Percentiles rank a stretch among this genome's conserved stretches.
Conservation (phyloP, 2,797 vertebrate species). For the Cryptoblepharus egeriae region DNA sequence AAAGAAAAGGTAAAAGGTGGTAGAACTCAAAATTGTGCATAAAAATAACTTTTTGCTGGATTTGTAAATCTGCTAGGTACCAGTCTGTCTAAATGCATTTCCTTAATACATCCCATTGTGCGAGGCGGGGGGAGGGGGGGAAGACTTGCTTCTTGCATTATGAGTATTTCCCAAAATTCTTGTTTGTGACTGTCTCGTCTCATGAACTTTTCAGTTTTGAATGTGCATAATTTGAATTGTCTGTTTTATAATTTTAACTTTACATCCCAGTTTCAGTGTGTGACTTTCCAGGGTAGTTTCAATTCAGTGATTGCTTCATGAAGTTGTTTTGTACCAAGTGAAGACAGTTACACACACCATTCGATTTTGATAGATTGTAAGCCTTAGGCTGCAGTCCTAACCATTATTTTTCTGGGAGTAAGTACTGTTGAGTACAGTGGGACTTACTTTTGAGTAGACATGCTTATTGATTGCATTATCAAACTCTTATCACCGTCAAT, state of each 20-base stretch:
- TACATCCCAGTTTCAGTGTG: no score
- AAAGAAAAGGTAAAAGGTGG: constrained; percentile 92
- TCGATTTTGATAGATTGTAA: not conserved
- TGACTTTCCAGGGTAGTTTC: not conserved
- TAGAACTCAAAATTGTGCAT: constrained; percentile 4
- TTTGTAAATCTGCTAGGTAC: no score
- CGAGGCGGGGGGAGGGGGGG: not conserved
- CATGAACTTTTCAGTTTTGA: not conserved
- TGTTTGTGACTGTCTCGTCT: rapidly evolving
- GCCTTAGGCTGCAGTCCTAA: no score
- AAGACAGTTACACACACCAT: not conserved
- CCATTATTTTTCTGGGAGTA: no score
- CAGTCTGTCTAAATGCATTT: not conserved
- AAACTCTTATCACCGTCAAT: not conserved
- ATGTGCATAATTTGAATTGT: not conserved
- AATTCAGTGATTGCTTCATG: not conserved
- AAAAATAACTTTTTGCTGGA: not conserved
- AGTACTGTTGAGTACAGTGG: no score
- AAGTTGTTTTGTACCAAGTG: rapidly evolving
- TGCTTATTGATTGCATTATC: no score
- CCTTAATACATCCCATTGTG: not conserved
- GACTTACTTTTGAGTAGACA: no score
- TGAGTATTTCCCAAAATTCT: not conserved
- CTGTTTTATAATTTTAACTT: no score
- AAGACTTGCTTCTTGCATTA: not conserved